phyloP scores from a whole-genome alignment of 2,888 invertebrate species.

The Metallyticus violacea region DNA sequence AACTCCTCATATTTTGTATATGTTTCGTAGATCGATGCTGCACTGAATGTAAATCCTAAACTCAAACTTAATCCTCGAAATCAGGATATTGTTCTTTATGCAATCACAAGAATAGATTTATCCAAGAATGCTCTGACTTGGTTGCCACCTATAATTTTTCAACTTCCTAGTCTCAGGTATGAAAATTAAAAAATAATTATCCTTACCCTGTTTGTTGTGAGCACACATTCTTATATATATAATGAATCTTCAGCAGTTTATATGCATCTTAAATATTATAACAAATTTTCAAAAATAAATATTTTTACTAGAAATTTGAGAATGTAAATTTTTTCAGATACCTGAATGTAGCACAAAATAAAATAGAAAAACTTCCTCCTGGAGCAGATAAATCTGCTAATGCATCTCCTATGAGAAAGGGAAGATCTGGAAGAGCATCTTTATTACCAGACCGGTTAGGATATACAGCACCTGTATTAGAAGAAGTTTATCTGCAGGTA shows the following conservation, averaged over 20 bases:
- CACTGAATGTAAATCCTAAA: slow-evolving; percentile 79
- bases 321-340: slow-evolving; percentile 49
- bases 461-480: slow-evolving; percentile 74
- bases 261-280: neutral
- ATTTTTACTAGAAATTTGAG: too few species aligned
- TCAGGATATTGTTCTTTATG: slow-evolving; percentile 72
- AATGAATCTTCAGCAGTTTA: neutral
- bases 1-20: neutral
- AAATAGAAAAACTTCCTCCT: slow-evolving; percentile 71
- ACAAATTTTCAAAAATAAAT: neutral
- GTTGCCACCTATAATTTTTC: slow-evolving; percentile 80
- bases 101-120: slow-evolving; percentile 90
- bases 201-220: too few species aligned
- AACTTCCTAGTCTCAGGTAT: slow-evolving; percentile 72
- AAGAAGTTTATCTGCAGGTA: slow-evolving; percentile 84
- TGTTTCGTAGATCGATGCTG: slow-evolving; percentile 62
- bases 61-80: slow-evolving; percentile 67
- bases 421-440: slow-evolving; percentile 39
- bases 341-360: slow-evolving; percentile 86
- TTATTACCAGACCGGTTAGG: slow-evolving; percentile 43
- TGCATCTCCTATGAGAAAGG: slow-evolving; percentile 40
- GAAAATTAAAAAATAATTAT: too few species aligned
- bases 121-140: slow-evolving; percentile 81
- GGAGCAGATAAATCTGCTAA: slow-evolving; percentile 41
- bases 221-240: too few species aligned